A percentile compares a stretch with the other conserved stretches of the same genome.
Evolutionary conservation across 2,113 vertebrate species (phyloP).

Genomic region (Pseudorhombus dupliciocellatus): DNA sequence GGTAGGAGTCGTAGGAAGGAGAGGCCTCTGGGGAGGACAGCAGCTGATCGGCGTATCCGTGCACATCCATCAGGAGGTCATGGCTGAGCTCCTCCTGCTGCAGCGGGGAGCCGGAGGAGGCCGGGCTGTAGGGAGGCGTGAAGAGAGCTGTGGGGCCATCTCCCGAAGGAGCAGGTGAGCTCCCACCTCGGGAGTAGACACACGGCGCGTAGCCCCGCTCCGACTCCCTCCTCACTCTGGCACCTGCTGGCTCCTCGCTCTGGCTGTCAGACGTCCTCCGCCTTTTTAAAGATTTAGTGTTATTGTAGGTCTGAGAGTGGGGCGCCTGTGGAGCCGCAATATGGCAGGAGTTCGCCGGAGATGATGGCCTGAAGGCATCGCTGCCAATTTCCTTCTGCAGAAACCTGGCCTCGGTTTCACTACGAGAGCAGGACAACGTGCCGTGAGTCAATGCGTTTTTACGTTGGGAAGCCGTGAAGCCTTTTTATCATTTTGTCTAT

Average conservation of each 20-base stretch:
- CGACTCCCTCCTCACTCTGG: slow-evolving; percentile 36
- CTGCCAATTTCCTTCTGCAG: slow-evolving; percentile 68
- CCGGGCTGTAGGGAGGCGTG: slow-evolving; percentile 67
- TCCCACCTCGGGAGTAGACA: slow-evolving; percentile 17
- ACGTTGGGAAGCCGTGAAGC: background rate
- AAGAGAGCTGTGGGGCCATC: slow-evolving; percentile 51
- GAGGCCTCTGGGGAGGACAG: slow-evolving; percentile 65
- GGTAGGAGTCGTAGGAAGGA: slow-evolving; percentile 56
- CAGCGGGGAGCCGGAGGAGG: slow-evolving; percentile 67
- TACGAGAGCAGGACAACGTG: slow-evolving; percentile 36
- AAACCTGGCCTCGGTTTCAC: slow-evolving; percentile 78
- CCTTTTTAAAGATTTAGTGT: slow-evolving; percentile 59
- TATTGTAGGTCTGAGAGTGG: slow-evolving; percentile 13
- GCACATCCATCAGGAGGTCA: slow-evolving; percentile 67
- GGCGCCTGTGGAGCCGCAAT: slow-evolving; percentile 27
- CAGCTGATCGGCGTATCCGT: slow-evolving; percentile 50
- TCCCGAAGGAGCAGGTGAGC: slow-evolving; percentile 41
- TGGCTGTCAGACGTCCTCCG: slow-evolving; percentile 44
- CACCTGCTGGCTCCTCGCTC: slow-evolving; percentile 45
- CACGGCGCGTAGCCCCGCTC: slow-evolving; percentile 23
- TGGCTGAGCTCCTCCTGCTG: slow-evolving; percentile 51
- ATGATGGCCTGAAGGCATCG: slow-evolving; percentile 39
- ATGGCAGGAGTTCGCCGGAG: slow-evolving; percentile 11
- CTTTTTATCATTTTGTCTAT: background rate
- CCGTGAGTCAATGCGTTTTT: background rate